Base-by-base conservation (phyloP, 2,113 vertebrate species). In the Malurus melanocephalus region DNA sequence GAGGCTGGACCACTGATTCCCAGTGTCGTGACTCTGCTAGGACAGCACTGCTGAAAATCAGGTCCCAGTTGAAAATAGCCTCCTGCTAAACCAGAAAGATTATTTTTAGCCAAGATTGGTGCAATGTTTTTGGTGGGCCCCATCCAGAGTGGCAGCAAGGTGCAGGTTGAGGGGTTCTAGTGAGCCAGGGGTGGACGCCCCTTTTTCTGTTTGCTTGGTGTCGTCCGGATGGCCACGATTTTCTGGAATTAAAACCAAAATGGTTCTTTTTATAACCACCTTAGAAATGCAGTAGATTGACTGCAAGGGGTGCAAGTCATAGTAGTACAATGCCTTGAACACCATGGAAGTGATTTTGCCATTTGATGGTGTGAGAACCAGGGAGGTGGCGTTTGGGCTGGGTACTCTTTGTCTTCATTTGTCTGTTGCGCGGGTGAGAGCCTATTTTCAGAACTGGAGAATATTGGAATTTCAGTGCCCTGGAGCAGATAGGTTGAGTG, bases 401-500 rank as follows among this genome's bases (percentile, higher is more conserved):
- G 49, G 78, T 17, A 11, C 49, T 77, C 86, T 86, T 95, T 84
- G 92, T 81, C 86, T 91, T 88, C 76, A 45, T 72, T 84, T 69
- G 12, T 73, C 26, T 38, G 74, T 81, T 1, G 0, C 0, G 9
- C 2, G 22, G 81, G 62, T 33, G 53, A 94, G 85, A 90, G 55
- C 81, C 90, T 62, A 23, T 92, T 91, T 82, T 66, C 73, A 66
- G 93, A 73, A 81, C 83, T 76, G 30, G 15, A 61, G 94, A 82
- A 87, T 90, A 93, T 91, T 94, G 93, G 92, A 92, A 95, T 96
- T 93, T 93, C 86, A 67, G 66, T 93, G 93, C 94, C 95, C 92
- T 81, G 75, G 92, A 93, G 93, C 90, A 89, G 90, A 48, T 94
- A 88, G 90, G 88, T 93, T 93, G 92, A 95, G 92, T 93, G 88